A percentile compares a stretch with the other conserved stretches of the same genome.
phyloP scores from a whole-genome alignment of 2,113 vertebrate species.

The Mesembrinibis cayennensis region DNA sequence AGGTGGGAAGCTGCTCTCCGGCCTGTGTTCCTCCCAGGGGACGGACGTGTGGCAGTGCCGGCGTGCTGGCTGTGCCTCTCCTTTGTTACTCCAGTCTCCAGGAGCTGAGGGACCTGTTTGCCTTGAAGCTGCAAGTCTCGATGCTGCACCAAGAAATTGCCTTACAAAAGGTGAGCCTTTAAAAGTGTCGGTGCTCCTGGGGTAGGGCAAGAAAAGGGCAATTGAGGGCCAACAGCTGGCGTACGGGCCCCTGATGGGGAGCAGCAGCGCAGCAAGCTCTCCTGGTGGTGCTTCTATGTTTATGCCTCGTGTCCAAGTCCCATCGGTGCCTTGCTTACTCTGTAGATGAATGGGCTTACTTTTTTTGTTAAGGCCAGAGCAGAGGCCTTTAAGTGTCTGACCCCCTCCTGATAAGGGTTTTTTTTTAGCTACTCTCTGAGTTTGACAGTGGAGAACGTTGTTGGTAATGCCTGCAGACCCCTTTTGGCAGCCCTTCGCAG shows the following conservation, averaged over 20 bases:
- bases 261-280: not conserved
- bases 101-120: slow-evolving; percentile 82
- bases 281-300: not conserved
- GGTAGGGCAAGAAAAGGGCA: not conserved
- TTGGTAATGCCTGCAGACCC: not conserved
- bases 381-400: not conserved
- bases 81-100: slow-evolving; percentile 78
- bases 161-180: slow-evolving; percentile 81
- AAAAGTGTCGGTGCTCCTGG: not conserved
- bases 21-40: not conserved
- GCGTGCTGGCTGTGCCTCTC: slow-evolving; percentile 14
- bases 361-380: not conserved
- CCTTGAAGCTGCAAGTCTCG: slow-evolving; percentile 76
- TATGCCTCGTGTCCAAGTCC: not conserved
- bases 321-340: not conserved
- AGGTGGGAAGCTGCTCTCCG: not conserved
- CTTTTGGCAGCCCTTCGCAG: not conserved
- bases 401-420: not conserved
- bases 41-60: not conserved
- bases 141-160: slow-evolving; percentile 82
- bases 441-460: not conserved
- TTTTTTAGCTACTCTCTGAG: not conserved
- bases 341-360: not conserved
- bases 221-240: not conserved
- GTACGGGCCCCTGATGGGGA: fast-evolving